Base-by-base conservation (phyloP, 2,113 vertebrate species). In the Rutilus rutilus region DNA sequence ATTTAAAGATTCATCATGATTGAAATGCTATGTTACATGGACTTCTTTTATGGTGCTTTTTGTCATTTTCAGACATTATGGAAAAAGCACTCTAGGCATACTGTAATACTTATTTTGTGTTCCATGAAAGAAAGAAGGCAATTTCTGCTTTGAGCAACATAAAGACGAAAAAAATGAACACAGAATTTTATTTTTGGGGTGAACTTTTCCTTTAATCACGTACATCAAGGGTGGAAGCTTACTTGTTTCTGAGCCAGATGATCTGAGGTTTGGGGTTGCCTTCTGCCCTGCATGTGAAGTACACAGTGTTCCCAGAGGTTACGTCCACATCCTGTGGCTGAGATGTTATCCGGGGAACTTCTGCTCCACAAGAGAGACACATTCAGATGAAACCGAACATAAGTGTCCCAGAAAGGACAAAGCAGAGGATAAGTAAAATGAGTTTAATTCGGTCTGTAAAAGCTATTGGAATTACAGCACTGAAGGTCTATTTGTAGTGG, bases 241-340 rank as follows among this genome's bases (percentile, higher is more conserved):
- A 99, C 98, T 99, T 99, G 94, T 99, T 99, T 86, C 98, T 96
- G 83, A 99, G 97, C 98, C 98, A 99, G 92, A 99, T 99, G 91
- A 99, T 99, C 96, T 99, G 97, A 42, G 98, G 98, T 93, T 99
- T 99, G 82, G 98, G 98, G 94, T 99, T 99, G 88, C 98, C 98
- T 92, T 99, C 98, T 0, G 98, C 98, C 91, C 97, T 95, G 90
- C 98, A 99, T 87, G 97, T 99, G 93, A 99, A 99, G 93, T 99
- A 99, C 86, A 98, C 98, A 0, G 98, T 99, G 93, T 99, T 99
- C 92, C 98, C 98, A 47, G 96, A 97, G 79, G 97, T 98, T 78
- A 98, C 97, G 0, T 99, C 98, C 0, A 96, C 98, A 85, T 99
- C 98, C 94, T 97, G 97, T 14, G 98, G 98, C 92, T 99, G 96